Evolutionary conservation across 1,140 invertebrate species (phyloP), one percentile per base, ranked within the genome.

Genomic region (Ips typographus): DNA sequence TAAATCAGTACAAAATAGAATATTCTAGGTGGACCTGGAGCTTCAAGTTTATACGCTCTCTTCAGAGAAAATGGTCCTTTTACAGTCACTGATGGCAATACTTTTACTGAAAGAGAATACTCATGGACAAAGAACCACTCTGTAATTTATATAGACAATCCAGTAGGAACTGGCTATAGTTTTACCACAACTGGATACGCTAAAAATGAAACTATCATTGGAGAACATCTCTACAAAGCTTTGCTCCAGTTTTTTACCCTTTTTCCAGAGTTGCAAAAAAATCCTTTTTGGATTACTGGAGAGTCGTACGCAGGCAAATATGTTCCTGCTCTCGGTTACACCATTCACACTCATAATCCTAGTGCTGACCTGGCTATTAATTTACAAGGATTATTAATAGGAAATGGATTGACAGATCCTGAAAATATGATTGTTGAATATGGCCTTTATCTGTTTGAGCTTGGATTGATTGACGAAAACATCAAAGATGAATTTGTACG

Each of bases 241-340:
- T 71, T 92, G 2, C 77, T 84, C 5, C 91, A 93, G 75, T 92
- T 92, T 76, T 87, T 91, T 73, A 80, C 82, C 22, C 72, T 93
- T 4, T 93, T 91, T 74, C 88, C 88, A 0, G 85, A 91, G 71
- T 79, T 90, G 3, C 83, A 85, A 58, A 75, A 80, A 2, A 91
- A 88, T 68, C 85, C 88, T 37, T 87, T 94, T 59, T 92, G 86
- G 71, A 84, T 94, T 1, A 88, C 90, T 39, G 94, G 94, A 3
- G 93, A 95, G 80, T 94, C 93, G 2, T 95, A 94, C 79, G 93
- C 85, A 2, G 93, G 93, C n/a, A 90, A 90, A 78, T 93, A 94
- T 77, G 87, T 93, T 1, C 92, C 92, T 4, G 90, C 90, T 0
- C 80, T 93, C 4, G 86, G 85, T 0, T 86, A 90, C 89, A 77